These are phyloP conservation scores for Araneus ventricosus DNA, from an alignment of 1,140 invertebrate species.

Conservation along the genomic window DNA sequence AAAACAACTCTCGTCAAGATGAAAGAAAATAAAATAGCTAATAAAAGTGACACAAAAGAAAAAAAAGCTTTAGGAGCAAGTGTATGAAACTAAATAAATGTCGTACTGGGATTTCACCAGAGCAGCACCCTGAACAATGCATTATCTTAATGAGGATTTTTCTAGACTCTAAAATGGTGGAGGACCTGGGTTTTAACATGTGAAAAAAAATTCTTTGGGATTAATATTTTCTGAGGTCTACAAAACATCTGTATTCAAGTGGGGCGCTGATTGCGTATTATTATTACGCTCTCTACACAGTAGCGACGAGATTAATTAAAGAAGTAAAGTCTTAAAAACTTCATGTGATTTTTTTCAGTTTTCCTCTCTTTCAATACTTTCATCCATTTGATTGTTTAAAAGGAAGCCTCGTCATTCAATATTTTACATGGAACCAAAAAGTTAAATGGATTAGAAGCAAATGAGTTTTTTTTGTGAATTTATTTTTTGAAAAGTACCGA, in stretches of 20 bases:
- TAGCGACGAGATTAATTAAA: constrained; percentile 3
- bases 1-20: constrained; percentile 6
- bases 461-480: background rate
- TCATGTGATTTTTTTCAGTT: background rate
- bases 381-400: background rate
- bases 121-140: constrained; percentile 46
- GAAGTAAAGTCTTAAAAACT: constrained; percentile 4
- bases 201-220: background rate
- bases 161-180: constrained; percentile 9
- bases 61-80: background rate
- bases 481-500: too few species aligned
- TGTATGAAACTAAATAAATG: background rate
- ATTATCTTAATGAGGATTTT: constrained; percentile 60
- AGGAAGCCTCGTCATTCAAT: background rate
- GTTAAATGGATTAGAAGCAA: constrained; percentile 26
- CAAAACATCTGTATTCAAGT: background rate
- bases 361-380: background rate
- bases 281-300: background rate
- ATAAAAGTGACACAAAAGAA: too few species aligned
- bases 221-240: background rate
- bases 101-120: constrained; percentile 22
- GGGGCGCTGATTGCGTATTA: constrained; percentile 34
- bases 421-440: constrained; percentile 13
- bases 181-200: background rate
- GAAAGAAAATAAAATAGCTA: too few species aligned